Conservation (phyloP, 2,888 invertebrate species). For the Chaetogeoica ovagalla region DNA sequence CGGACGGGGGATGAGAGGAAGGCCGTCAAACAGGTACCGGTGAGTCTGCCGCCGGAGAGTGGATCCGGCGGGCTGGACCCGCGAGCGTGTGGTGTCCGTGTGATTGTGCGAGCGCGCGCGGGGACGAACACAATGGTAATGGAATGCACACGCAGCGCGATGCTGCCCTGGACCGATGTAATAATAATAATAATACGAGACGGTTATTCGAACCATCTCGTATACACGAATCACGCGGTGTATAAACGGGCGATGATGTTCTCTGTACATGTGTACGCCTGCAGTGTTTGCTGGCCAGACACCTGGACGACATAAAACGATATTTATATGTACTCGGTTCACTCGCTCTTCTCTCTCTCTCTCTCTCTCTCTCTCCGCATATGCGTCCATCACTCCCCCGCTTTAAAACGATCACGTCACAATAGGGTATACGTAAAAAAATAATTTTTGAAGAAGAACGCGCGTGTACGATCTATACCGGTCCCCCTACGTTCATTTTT, state of each 20-base stretch:
- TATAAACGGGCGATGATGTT: no score
- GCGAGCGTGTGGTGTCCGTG: background rate
- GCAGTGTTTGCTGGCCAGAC: slow-evolving; percentile 12
- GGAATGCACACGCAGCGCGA: slow-evolving; percentile 33
- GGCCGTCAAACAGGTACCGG: slow-evolving; percentile 52
- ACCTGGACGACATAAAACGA: slow-evolving; percentile 45
- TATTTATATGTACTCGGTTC: background rate
- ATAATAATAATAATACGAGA: background rate
- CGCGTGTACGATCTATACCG: no score
- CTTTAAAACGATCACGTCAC: no score
- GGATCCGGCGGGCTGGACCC: slow-evolving; percentile 4
- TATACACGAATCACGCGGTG: slow-evolving; percentile 5
- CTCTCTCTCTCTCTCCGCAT: no score
- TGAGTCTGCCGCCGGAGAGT: slow-evolving; percentile 48
- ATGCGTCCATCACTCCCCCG: no score
- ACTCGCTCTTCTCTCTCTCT: background rate
- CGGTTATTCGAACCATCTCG: slow-evolving; percentile 21
- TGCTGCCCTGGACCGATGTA: slow-evolving; percentile 1
- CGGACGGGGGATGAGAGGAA: slow-evolving; percentile 17
- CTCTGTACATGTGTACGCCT: no score
- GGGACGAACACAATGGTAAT: slow-evolving; percentile 37
- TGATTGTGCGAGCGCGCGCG: background rate
- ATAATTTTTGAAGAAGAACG: no score
- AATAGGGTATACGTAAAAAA: no score
- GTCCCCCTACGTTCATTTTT: no score